Evolutionary conservation across 2,797 vertebrate species (phyloP), one percentile per base, ranked within the genome.

Genomic region (Graptemys geographica): DNA sequence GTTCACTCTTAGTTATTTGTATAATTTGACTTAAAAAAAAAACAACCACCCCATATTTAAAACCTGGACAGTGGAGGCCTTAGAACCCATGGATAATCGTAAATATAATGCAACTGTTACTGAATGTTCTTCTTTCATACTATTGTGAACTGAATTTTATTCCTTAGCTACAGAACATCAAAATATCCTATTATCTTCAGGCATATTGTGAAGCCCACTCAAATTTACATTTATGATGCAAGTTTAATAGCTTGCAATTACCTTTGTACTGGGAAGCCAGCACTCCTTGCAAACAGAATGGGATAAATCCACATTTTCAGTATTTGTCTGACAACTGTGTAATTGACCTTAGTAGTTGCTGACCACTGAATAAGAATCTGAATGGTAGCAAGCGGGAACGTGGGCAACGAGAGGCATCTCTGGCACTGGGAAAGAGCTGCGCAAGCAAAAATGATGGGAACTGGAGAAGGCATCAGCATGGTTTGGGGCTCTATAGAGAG

Each of bases 131-230:
- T 97, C 96, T 86, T 97, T 96, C 90, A 91, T 80, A 94, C 89
- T 85, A 87, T 84, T 59, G 92, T 53, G 94, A 96, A 92, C 87
- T 51, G 25, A 94, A 74, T 92, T 97, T 88, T 87, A 95, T 90
- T 97, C 89, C 92, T 95, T 74, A 93, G 92, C 92, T 97, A 96
- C n/a, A 37, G 4, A 69, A 69, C 4, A 37, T 21, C 92, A 96
- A 94, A 95, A 89, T 96, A 97, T 97, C 93, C 87, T 93, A 92
- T 97, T 97, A 97, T 95, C 90, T 83, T 88, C 85, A 95, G 93
- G 95, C 96, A 96, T 96, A 97, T 96, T 96, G 90, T 87, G 96
- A 96, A 97, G 97, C 94, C 96, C 96, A 97, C 95, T 96, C 95
- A 96, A 95, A 95, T 96, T 94, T 97, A 96, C 83, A 92, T 47